These are phyloP conservation scores for Heterocephalus glaber DNA, from an alignment of 2,113 vertebrate genomes.

Conservation along the genomic window DNA sequence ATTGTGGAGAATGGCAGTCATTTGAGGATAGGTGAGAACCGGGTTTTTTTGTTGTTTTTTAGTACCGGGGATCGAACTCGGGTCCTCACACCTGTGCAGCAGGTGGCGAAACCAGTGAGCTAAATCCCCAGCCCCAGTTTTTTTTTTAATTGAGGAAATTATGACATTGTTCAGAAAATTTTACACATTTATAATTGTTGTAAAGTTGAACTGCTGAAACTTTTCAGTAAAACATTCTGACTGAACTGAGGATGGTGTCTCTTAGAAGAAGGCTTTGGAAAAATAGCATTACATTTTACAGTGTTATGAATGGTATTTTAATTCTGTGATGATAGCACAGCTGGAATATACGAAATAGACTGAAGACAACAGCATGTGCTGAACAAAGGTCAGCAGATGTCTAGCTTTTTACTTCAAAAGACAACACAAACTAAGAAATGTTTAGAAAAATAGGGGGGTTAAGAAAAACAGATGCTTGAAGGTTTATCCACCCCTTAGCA, in stretches of 20 bases:
- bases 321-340: background rate
- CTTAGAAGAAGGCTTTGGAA: slow-evolving; percentile 5
- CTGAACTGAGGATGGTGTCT: too few relatives aligned
- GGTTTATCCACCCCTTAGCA: too few relatives aligned
- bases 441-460: background rate
- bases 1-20: background rate
- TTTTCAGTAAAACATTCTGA: too few relatives aligned
- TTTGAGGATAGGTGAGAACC: background rate
- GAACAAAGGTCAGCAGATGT: background rate
- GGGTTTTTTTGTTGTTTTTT: background rate
- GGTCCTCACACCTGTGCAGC: too few relatives aligned
- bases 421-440: background rate
- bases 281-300: background rate
- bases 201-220: too few relatives aligned
- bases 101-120: too few relatives aligned
- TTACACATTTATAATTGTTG: too few relatives aligned
- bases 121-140: too few relatives aligned
- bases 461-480: too few relatives aligned
- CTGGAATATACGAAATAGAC: background rate
- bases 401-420: slow-evolving; percentile 12
- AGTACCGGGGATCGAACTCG: too few relatives aligned
- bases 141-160: too few relatives aligned
- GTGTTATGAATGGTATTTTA: background rate
- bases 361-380: slow-evolving; percentile 11
- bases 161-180: too few relatives aligned